phyloP scores from a whole-genome alignment of 2,888 invertebrate species.

The Leptopilina myrica region DNA sequence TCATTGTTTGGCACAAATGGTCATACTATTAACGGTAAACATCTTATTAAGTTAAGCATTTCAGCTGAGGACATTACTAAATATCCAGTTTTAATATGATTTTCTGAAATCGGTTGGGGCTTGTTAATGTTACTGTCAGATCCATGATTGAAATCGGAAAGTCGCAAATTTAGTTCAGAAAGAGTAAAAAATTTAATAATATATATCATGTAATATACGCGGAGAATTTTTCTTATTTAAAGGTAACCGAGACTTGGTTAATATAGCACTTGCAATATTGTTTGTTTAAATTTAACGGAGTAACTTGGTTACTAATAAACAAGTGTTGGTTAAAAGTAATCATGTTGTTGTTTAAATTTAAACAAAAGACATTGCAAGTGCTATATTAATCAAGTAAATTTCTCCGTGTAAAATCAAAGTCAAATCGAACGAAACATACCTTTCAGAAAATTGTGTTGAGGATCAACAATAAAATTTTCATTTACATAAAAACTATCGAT shows the following conservation, averaged over 20 bases:
- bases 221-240: too few relatives aligned
- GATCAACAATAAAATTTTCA: conserved; percentile 52
- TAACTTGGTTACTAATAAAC: too few relatives aligned
- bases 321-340: too few relatives aligned
- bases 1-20: conserved; percentile 50
- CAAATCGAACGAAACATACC: conserved; percentile 21
- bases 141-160: conserved; percentile 55
- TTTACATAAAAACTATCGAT: conserved; percentile 40
- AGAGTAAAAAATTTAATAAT: conserved; percentile 52
- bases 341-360: too few relatives aligned
- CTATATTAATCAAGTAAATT: too few relatives aligned
- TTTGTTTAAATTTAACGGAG: too few relatives aligned
- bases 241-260: too few relatives aligned
- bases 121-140: conserved; percentile 52
- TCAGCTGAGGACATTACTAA: conserved; percentile 57
- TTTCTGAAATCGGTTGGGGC: conserved; percentile 47
- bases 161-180: conserved; percentile 47
- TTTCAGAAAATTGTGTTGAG: conserved; percentile 55
- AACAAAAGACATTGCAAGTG: too few relatives aligned
- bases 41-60: conserved; percentile 54
- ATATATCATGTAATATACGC: conserved; percentile 3
- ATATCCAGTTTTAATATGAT: conserved; percentile 46
- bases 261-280: too few relatives aligned
- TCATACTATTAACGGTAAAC: conserved; percentile 55
- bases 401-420: background rate